These are phyloP conservation scores for Reinhardtius hippoglossoides DNA, from an alignment of 2,113 vertebrate species.

Conservation along the genomic window DNA sequence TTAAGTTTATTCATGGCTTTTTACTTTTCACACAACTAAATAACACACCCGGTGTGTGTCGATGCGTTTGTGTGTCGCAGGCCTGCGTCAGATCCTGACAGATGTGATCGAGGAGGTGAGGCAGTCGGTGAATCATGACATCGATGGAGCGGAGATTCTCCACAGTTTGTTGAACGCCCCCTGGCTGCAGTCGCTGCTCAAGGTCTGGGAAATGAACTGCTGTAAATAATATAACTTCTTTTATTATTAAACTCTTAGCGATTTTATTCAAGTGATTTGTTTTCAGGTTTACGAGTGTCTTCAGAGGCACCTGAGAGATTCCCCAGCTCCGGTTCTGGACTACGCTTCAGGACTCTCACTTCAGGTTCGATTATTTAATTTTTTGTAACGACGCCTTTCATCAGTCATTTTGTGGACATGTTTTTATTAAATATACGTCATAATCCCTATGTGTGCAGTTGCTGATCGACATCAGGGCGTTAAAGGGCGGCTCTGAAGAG, in stretches of 20 bases:
- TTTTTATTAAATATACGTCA: neutral
- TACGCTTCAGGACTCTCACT: slow-evolving; percentile 82
- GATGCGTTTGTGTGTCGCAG: slow-evolving; percentile 66
- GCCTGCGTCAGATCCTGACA: slow-evolving; percentile 86
- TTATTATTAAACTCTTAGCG: no score
- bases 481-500: slow-evolving; percentile 82
- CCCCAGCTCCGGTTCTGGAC: slow-evolving; percentile 77
- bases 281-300: slow-evolving; percentile 91
- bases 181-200: slow-evolving; percentile 93
- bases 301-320: slow-evolving; percentile 82
- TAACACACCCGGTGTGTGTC: neutral
- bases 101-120: slow-evolving; percentile 87
- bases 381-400: neutral
- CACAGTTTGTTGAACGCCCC: slow-evolving; percentile 87
- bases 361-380: slow-evolving; percentile 81
- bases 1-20: neutral
- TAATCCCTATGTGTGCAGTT: slow-evolving; percentile 56
- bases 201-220: slow-evolving; percentile 69
- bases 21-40: neutral
- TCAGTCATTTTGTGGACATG: neutral
- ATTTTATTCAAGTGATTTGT: neutral
- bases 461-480: slow-evolving; percentile 72
- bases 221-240: neutral
- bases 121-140: slow-evolving; percentile 84
- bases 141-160: slow-evolving; percentile 85